Conservation (phyloP, 1,140 invertebrate species). For the Archivesica marissinica region DNA sequence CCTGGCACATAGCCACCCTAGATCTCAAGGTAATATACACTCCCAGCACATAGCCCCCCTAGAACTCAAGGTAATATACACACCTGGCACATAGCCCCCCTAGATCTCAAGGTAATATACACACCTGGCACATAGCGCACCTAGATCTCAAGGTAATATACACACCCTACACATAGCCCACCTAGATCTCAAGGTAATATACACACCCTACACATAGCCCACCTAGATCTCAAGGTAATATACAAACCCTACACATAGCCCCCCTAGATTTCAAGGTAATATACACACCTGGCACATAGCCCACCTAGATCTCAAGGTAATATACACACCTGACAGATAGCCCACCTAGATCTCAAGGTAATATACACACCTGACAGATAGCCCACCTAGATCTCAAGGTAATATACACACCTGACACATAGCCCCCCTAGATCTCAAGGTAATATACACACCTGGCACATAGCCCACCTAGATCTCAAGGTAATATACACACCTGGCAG, state of each 20-base stretch:
- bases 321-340: background rate
- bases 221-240: background rate
- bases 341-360: too few species aligned
- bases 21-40: slow-evolving; percentile 16
- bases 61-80: background rate
- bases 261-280: background rate
- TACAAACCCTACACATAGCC: background rate
- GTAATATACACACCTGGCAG: slow-evolving; percentile 85
- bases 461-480: background rate
- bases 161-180: background rate
- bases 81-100: background rate
- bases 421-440: slow-evolving; percentile 37
- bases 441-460: background rate
- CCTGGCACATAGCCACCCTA: too few species aligned
- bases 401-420: background rate
- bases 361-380: too few species aligned
- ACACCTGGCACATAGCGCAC: too few species aligned
- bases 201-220: background rate
- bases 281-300: too few species aligned
- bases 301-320: slow-evolving; percentile 17
- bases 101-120: too few species aligned
- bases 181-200: slow-evolving; percentile 48
- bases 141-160: too few species aligned
- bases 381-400: too few species aligned
- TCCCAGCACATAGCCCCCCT: too few species aligned